These are phyloP conservation scores for Naso thynnoides DNA, from an alignment of 2,797 vertebrate species.

Conservation along the genomic window DNA sequence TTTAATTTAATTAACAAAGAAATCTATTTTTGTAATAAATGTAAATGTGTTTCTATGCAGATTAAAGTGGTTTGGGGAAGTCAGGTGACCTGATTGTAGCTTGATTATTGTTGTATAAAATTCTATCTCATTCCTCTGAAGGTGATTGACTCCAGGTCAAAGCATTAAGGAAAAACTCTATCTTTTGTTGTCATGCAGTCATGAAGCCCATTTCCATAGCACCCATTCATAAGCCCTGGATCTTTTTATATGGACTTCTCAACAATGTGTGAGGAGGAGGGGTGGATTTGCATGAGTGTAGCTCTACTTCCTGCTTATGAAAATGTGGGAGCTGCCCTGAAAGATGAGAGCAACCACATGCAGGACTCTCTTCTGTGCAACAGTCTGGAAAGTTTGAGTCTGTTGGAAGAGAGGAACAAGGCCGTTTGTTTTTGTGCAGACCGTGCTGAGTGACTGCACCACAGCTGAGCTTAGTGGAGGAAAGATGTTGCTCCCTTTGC, in stretches of 20 bases:
- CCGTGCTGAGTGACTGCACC: slow-evolving; percentile 5
- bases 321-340: slow-evolving; percentile 34
- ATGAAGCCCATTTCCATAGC: slow-evolving; percentile 51
- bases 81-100: slow-evolving; percentile 19
- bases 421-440: background rate
- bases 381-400: slow-evolving; percentile 24
- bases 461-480: background rate
- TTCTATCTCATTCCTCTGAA: background rate
- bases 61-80: slow-evolving; percentile 11
- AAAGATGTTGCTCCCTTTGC: background rate
- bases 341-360: slow-evolving; percentile 1
- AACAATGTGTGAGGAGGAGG: background rate
- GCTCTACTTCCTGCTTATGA: slow-evolving; percentile 47
- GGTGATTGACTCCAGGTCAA: background rate
- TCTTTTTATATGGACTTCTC: slow-evolving; percentile 21
- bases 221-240: slow-evolving; percentile 17
- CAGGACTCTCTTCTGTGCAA: slow-evolving; percentile 21
- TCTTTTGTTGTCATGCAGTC: slow-evolving; percentile 19
- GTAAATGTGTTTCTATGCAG: slow-evolving; percentile 50
- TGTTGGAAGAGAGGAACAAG: background rate
- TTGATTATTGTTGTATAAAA: slow-evolving; percentile 6
- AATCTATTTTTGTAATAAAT: slow-evolving; percentile 83
- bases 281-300: slow-evolving; percentile 58
- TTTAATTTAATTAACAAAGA: slow-evolving; percentile 69
- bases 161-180: slow-evolving; percentile 1